Evolutionary conservation across 1,140 invertebrate genomes (phyloP), one percentile per base, ranked within the genome.

Genomic region (Drosophila bipectinata): DNA sequence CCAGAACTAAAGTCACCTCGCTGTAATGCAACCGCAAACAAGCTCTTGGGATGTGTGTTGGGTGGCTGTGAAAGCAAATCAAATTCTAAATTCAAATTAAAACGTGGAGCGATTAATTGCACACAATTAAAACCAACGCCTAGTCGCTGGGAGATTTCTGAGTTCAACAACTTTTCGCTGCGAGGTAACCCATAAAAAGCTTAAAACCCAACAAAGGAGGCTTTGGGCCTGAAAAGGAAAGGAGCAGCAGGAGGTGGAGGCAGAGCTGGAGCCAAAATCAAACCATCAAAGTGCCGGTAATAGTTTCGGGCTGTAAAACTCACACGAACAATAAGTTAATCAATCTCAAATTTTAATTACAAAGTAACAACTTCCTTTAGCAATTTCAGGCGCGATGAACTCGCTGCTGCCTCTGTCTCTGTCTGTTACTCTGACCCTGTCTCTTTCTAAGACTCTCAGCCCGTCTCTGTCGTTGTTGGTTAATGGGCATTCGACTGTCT

Each of bases 301-400:
- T 76, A 87, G 82, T 87, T 78, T 79, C 67, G 75, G 83, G 79
- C 51, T 87, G 79, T 87, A 88, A 87, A 87, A 88, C 83, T 87
- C 83, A 82, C 82, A 85, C 82, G 82, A 85, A 88, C 82, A 85
- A 87, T 87, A 87, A 87, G 83, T 87, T 87, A 87, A 87, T 88
- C 83, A 87, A 87, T 87, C 83, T 87, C 75, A 87, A 87, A 87
- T 87, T 87, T 87, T 87, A 87, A 88, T 87, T 87, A 87, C 83
- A 87, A 87, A 87, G 83, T 87, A 87, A 87, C 83, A 87, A 87
- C 83, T 87, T 87, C 83, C 83, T 88, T 88, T 73, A 83, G 83
- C 83, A 87, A 88, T 87, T 87, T 88, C 83, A 87, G 68, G 83
- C 83, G 79, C 83, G 83, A 87, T 87, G 83, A 87, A 87, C 83